These are phyloP conservation scores for Rhynchotus rufescens DNA, from an alignment of 2,797 vertebrate genomes.

Conservation along the genomic window DNA sequence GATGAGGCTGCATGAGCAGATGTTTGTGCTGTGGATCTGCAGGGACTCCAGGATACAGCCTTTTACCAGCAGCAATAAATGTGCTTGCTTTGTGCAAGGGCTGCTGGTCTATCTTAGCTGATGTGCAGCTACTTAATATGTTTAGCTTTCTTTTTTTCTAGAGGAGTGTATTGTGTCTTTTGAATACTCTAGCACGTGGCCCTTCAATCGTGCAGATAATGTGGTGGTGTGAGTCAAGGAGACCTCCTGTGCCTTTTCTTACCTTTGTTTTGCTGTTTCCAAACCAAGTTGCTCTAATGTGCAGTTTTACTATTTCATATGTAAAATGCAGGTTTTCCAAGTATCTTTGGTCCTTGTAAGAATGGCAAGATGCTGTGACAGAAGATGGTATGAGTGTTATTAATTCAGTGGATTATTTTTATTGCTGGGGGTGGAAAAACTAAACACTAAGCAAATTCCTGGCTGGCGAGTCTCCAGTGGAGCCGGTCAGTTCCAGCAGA, in stretches of 20 bases:
- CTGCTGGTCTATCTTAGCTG: background rate
- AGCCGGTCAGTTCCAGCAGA: constrained; percentile 50
- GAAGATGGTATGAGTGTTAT: background rate
- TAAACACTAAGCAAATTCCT: background rate
- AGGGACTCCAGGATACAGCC: background rate
- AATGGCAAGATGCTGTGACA: background rate
- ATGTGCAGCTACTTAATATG: background rate
- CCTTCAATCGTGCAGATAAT: background rate
- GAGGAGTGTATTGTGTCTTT: background rate
- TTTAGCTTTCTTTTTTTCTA: background rate
- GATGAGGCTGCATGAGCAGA: background rate
- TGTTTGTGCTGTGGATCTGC: background rate
- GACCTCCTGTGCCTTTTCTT: background rate
- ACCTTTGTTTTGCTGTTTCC: background rate
- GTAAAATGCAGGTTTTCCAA: background rate
- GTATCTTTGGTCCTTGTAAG: background rate
- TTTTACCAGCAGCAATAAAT: background rate
- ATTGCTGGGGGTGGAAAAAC: constrained; percentile 8
- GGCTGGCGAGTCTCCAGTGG: constrained; percentile 15
- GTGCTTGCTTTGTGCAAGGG: background rate
- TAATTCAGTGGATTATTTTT: constrained; percentile 21
- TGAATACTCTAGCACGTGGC: background rate
- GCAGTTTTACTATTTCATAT: background rate
- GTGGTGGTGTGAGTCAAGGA: background rate
- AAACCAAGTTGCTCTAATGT: background rate